Conservation (phyloP, 2,797 vertebrate genomes). For the Enteromius thamalakanensis region DNA sequence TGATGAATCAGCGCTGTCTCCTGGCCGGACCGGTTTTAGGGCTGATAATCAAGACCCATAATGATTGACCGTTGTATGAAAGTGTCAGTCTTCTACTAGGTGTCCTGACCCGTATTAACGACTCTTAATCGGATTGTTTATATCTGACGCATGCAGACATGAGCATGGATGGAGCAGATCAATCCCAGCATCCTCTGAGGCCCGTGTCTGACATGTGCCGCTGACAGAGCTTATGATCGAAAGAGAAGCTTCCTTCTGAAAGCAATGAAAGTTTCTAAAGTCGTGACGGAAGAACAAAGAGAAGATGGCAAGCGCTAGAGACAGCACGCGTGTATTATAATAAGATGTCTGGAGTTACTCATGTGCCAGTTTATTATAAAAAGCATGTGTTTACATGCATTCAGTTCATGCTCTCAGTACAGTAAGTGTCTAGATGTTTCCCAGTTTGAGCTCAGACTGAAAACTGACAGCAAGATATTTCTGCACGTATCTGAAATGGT, state of each 20-base stretch:
- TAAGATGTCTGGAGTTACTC: neutral
- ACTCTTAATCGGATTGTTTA: constrained; percentile 27
- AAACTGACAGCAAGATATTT: neutral
- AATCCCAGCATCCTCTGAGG: constrained; percentile 1
- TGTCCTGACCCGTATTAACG: neutral
- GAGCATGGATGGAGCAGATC: neutral
- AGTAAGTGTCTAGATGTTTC: neutral
- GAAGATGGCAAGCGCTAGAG: neutral
- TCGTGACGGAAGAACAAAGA: neutral
- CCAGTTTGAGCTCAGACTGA: neutral
- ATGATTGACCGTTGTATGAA: neutral
- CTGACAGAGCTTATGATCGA: neutral
- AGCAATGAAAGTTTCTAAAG: neutral
- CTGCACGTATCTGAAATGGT: neutral
- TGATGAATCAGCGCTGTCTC: neutral
- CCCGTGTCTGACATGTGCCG: no score
- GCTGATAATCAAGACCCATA: neutral
- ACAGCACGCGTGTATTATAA: neutral
- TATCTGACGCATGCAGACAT: neutral
- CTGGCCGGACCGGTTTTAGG: neutral
- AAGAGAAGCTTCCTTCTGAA: neutral
- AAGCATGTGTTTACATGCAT: neutral
- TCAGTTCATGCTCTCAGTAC: neutral
- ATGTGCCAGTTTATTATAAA: neutral
- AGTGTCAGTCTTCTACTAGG: neutral